Percentiles rank a stretch among this genome's conserved stretches.
Evolutionary conservation across 2,888 invertebrate genomes (phyloP).

Genomic region (Octodonta nipae): DNA sequence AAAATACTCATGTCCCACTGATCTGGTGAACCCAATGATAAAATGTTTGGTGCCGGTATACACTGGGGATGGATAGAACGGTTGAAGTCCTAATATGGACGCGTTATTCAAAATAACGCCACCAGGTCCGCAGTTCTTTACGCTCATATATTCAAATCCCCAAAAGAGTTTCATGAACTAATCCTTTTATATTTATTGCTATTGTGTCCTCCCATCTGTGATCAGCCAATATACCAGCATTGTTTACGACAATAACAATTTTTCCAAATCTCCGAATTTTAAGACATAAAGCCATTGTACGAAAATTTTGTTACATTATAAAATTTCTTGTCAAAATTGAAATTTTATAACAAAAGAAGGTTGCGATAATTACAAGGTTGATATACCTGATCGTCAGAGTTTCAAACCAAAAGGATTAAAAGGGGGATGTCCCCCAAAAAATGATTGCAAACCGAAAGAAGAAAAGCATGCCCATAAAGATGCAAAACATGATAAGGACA

Average conservation of each 20-base stretch:
- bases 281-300: no score
- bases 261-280: no score
- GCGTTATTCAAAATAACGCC: slow-evolving; percentile 45
- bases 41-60: slow-evolving; percentile 46
- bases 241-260: slow-evolving; percentile 36
- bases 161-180: slow-evolving; percentile 34
- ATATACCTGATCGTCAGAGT: slow-evolving; percentile 21
- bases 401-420: slow-evolving; percentile 8
- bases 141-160: slow-evolving; percentile 40
- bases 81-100: slow-evolving; percentile 44
- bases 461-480: background rate
- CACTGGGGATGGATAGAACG: slow-evolving; percentile 40
- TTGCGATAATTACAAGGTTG: slow-evolving; percentile 22
- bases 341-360: slow-evolving; percentile 41
- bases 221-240: slow-evolving; percentile 35
- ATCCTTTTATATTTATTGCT: no score
- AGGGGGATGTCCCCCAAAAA: slow-evolving; percentile 2
- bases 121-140: slow-evolving; percentile 42
- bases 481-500: slow-evolving; percentile 2
- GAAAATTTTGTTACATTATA: no score
- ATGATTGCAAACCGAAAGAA: background rate
- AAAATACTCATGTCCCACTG: slow-evolving; percentile 31
- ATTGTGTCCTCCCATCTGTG: slow-evolving; percentile 26
- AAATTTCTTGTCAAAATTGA: slow-evolving; percentile 38
- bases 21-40: slow-evolving; percentile 37